Base-by-base conservation (phyloP, 1,140 invertebrate genomes). In the Drosophila oshimai region DNA sequence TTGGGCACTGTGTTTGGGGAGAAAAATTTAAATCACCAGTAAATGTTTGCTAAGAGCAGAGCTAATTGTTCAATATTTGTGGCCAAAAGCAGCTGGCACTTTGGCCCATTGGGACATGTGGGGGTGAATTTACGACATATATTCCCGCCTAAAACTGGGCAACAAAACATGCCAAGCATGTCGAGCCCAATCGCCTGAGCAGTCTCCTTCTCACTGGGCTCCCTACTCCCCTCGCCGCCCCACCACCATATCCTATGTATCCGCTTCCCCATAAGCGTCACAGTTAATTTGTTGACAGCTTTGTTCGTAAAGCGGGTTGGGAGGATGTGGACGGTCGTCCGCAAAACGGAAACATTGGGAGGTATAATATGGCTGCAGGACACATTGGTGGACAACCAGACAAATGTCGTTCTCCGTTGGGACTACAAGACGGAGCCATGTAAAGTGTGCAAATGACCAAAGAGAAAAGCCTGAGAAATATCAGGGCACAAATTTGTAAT, bases 251-350 rank as follows among this genome's bases (percentile, higher is more conserved):
- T n/a, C n/a, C 22, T 22, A 13, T 22, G 24, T 42, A 26, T 39
- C 18, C 54, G 50, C 17, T 24, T 36, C 33, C 37, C 65, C 51
- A 41, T 49, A 73, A 83, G 74, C 75, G 80, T 86, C 77, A 75
- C 71, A 84, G 80, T 84, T 84, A 84, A 84, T 84, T 84, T 84
- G 80, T 80, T 84, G 80, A 84, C 80, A 84, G 80, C 80, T 75
- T 72, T 75, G 75, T 65, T 70, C 41, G 41, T 33, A 29, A 20
- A 12, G 26, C 17, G 41, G 62, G n/a, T 6, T 18, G 45, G 13
- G 10, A 37, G 26, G 37, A 22, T 34, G 22, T n/a, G n/a, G n/a
- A n/a, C n/a, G n/a, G n/a, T n/a, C n/a, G n/a, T n/a, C n/a, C n/a
- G n/a, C n/a, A 20, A 51, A 51, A 29, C 49, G 49, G 49, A 51